Evolutionary conservation across 2,888 invertebrate species (phyloP).

Genomic region (Rotaria macrura): DNA sequence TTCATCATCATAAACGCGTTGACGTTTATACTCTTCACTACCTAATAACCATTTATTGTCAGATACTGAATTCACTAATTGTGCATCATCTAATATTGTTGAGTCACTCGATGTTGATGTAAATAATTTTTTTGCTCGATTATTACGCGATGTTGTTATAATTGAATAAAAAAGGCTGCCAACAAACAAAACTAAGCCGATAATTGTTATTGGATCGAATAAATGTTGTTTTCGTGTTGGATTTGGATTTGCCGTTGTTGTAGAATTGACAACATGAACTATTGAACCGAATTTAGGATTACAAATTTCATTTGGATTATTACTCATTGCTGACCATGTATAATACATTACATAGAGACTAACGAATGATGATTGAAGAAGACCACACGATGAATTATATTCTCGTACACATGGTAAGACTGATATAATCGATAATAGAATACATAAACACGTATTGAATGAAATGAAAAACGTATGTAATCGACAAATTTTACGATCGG

Average conservation of each 20-base stretch:
- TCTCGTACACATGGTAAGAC: conserved; percentile 85
- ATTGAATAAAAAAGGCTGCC: conserved; percentile 84
- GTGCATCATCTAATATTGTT: conserved; percentile 8
- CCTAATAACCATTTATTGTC: conserved; percentile 4
- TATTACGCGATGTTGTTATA: conserved; percentile 24
- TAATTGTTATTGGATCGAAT: conserved; percentile 66
- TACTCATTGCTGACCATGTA: conserved; percentile 85
- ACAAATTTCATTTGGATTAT: conserved; percentile 61
- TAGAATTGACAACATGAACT: conserved; percentile 24
- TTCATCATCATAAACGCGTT: conserved; percentile 79
- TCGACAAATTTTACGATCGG: conserved; percentile 62
- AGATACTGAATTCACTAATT: background rate
- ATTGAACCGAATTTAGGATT: conserved; percentile 32
- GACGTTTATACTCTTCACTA: conserved; percentile 38
- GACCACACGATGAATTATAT: conserved; percentile 40
- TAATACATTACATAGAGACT: conserved; percentile 86
- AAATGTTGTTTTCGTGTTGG: conserved; percentile 34
- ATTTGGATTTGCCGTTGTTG: conserved; percentile 34
- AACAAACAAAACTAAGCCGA: conserved; percentile 84
- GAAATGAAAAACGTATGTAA: conserved; percentile 94
- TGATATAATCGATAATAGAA: conserved; percentile 71
- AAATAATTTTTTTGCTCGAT: conserved; percentile 12
- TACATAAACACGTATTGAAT: conserved; percentile 78
- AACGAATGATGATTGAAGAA: conserved; percentile 76
- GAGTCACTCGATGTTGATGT: background rate